Evolutionary conservation across 2,888 invertebrate species (phyloP), one percentile per base, ranked within the genome.

Genomic region (Notodonta dromedarius): DNA sequence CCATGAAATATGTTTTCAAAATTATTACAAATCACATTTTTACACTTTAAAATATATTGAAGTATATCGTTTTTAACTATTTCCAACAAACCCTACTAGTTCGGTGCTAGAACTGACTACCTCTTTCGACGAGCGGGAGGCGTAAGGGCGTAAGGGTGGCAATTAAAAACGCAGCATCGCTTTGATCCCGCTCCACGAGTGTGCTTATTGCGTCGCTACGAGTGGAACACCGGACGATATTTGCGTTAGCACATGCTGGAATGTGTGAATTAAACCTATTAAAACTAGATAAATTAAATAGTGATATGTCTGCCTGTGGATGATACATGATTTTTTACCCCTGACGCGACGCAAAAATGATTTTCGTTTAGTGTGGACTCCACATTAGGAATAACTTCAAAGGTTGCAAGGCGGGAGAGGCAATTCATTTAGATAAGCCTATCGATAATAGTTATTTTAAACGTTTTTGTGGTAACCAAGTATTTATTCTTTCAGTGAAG

Each of bases 141-240:
- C 70, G 82, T 66, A 75, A 86, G 86, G 76, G 51, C 70, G 82
- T 67, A 75, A 16, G 39, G 54, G 85, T 79, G 83, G 84, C 85
- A 87, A 87, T 88, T 88, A 87, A 79, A 76, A 82, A 82, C 74
- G 81, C 69, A 68, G 76, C 83, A 77, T 82, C 67, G 76, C 87
- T 88, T 87, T 88, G 87, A 86, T 83, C 69, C 79, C 71, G 66
- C 65, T 71, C 53, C 54, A 65, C 59, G 66, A 79, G 77, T 61
- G 67, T 57, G 71, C 77, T 74, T 69, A 75, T 63, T 66, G 74
- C 73, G 58, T 64, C 58, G 73, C 71, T 69, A 57, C 64, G 24
- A 76, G 77, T 76, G 70, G 67, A 62, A 57, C 8, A 54, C 44
- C 61, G 66, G 59, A 66, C 72, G 69, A 70, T 71, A 65, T 70